Percentiles rank a stretch among this genome's conserved stretches.
Conservation (phyloP, 2,888 invertebrate species). For the Beris chalybata region DNA sequence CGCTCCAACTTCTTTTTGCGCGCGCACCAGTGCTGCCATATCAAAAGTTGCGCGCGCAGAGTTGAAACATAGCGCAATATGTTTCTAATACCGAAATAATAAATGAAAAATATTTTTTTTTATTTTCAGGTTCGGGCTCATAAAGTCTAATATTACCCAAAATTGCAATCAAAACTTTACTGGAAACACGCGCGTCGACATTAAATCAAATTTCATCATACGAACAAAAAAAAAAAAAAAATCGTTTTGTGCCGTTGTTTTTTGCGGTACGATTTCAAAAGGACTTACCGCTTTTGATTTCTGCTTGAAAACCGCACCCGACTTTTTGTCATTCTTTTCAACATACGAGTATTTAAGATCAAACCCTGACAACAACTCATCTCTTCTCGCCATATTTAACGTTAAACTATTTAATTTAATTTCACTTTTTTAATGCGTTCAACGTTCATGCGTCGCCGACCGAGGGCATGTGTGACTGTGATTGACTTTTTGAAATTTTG, state of each 20-base stretch:
- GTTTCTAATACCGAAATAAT: too few relatives aligned
- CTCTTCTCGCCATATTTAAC: constrained; percentile 57
- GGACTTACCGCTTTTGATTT: constrained; percentile 75
- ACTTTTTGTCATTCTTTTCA: constrained; percentile 63
- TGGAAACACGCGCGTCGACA: too few relatives aligned
- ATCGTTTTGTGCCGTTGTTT: too few relatives aligned
- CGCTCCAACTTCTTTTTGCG: too few relatives aligned
- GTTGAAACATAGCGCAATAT: too few relatives aligned
- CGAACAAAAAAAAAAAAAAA: not conserved
- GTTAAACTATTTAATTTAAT: not conserved
- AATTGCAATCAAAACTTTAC: too few relatives aligned
- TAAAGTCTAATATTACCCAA: too few relatives aligned
- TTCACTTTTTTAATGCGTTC: not conserved
- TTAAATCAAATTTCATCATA: not conserved
- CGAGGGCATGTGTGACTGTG: not conserved
- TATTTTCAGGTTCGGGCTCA: too few relatives aligned
- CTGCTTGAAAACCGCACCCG: constrained; percentile 70
- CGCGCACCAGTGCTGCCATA: too few relatives aligned
- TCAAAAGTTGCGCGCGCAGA: too few relatives aligned
- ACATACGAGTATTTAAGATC: constrained; percentile 71
- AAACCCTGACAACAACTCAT: constrained; percentile 60
- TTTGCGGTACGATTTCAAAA: constrained; percentile 1
- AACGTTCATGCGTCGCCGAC: not conserved
- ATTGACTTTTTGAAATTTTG: not conserved
- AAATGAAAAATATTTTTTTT: too few relatives aligned